A percentile compares a stretch with the other conserved stretches of the same genome.
Evolutionary conservation across 1,140 invertebrate genomes (phyloP).

Genomic region (Melitaea cinxia): DNA sequence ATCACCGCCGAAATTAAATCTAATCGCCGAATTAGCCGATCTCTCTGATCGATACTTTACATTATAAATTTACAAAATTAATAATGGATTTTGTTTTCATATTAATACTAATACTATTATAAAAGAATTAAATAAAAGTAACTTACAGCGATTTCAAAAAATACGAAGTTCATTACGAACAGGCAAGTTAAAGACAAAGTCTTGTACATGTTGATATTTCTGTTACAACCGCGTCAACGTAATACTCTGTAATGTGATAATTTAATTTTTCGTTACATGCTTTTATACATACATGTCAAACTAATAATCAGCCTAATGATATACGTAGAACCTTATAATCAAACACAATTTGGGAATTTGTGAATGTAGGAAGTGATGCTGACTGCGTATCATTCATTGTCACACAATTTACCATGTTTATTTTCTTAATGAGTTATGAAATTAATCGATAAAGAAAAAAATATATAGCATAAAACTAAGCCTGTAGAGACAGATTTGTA

Average conservation of each 20-base stretch:
- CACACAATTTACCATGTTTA: not conserved
- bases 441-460: too few species aligned
- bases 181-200: not conserved
- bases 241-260: slow-evolving; percentile 12
- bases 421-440: not conserved
- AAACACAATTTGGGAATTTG: not conserved
- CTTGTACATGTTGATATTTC: slow-evolving; percentile 1
- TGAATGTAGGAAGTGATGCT: slow-evolving; percentile 1
- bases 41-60: too few species aligned
- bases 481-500: too few species aligned
- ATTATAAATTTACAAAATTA: too few species aligned
- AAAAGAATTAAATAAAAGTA: too few species aligned
- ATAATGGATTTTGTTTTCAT: too few species aligned
- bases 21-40: too few species aligned
- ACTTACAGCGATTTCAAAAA: slow-evolving; percentile 8
- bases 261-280: not conserved
- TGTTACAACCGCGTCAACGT: not conserved
- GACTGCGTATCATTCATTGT: not conserved
- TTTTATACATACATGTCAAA: slow-evolving; percentile 16
- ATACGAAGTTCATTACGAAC: not conserved
- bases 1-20: too few species aligned
- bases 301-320: slow-evolving; percentile 6
- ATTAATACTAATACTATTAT: too few species aligned
- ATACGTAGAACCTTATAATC: not conserved
- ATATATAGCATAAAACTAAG: too few species aligned